Base-by-base conservation (phyloP, 2,888 invertebrate species). In the Tachina lurida region DNA sequence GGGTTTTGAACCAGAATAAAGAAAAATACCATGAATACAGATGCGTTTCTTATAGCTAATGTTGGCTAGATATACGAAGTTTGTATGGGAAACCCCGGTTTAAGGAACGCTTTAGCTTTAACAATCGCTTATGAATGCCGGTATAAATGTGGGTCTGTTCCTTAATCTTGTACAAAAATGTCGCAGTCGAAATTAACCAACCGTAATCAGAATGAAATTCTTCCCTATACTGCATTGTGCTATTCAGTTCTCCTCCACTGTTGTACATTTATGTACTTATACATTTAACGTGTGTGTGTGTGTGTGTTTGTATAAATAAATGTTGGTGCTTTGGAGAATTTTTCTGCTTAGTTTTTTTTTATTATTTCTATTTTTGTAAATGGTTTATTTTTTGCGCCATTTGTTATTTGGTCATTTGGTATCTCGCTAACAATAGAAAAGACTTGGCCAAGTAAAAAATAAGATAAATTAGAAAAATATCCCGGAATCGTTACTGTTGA, bases 401-500 rank as follows among this genome's bases (percentile, higher is more conserved):
- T 86, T 83, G 75, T 83, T 86, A 86, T 86, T 86, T 86, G 86
- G 86, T 86, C 85, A 85, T 85, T 85, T 82, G 82, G 85, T 71
- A 70, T 83, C 52, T 74, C 5, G 31, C 62, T 65, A 86, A 86
- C 86, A 86, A 86, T 71, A 62, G 83, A 75, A 60, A 62, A 70
- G 77, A 62, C 79, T 79, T 84, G 58, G 41, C 13, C 68, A 80
- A 80, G 73, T 39, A 45, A 60, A 41, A 70, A 75, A 83, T 75
- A 83, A 83, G 83, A 86, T 86, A 86, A 86, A 86, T 86, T 86
- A 86, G 86, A 83, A 86, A 86, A 86, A 86, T 83, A 83, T 79
- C 82, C 86, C 75, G 83, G 81, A 85, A 85, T 86, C 79, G 85
- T 86, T 83, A 74, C 77, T 81, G 82, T 60, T 85, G 86, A 86